These are phyloP conservation scores for Meloidogyne hapla DNA, from an alignment of 1,140 invertebrate species.

Conservation along the genomic window DNA sequence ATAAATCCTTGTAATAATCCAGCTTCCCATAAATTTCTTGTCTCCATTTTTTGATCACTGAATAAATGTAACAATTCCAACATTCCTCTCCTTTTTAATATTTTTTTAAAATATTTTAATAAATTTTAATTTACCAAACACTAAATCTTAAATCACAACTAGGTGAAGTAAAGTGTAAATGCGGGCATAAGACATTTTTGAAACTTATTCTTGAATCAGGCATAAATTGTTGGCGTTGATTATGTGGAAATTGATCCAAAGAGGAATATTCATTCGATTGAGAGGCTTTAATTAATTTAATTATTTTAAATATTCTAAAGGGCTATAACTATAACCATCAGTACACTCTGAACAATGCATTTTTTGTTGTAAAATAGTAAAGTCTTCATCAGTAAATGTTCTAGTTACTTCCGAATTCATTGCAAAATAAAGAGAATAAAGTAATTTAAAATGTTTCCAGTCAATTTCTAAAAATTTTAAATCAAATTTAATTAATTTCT, in stretches of 20 bases:
- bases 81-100: slow-evolving; percentile 39
- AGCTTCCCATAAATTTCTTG: slow-evolving; percentile 46
- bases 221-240: neutral
- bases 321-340: slow-evolving; percentile 40
- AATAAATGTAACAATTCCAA: slow-evolving; percentile 53
- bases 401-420: slow-evolving; percentile 62
- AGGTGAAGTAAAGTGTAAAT: slow-evolving; percentile 44
- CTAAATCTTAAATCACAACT: slow-evolving; percentile 50
- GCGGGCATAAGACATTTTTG: slow-evolving; percentile 59
- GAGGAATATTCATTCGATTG: neutral
- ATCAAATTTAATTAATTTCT: neutral
- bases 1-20: slow-evolving; percentile 48
- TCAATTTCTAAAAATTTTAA: slow-evolving; percentile 48
- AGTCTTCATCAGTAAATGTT: slow-evolving; percentile 55
- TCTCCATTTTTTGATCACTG: slow-evolving; percentile 48
- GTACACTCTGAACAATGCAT: slow-evolving; percentile 59
- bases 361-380: slow-evolving; percentile 55
- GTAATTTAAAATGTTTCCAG: slow-evolving; percentile 61
- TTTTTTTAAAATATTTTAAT: slow-evolving; percentile 15
- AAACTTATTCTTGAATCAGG: slow-evolving; percentile 44
- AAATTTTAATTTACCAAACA: slow-evolving; percentile 40
- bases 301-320: no score
- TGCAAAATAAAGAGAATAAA: slow-evolving; percentile 61
- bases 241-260: neutral
- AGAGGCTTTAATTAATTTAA: neutral